Evolutionary conservation across 2,888 invertebrate species (phyloP).

Genomic region (Mellilla xanthometata): DNA sequence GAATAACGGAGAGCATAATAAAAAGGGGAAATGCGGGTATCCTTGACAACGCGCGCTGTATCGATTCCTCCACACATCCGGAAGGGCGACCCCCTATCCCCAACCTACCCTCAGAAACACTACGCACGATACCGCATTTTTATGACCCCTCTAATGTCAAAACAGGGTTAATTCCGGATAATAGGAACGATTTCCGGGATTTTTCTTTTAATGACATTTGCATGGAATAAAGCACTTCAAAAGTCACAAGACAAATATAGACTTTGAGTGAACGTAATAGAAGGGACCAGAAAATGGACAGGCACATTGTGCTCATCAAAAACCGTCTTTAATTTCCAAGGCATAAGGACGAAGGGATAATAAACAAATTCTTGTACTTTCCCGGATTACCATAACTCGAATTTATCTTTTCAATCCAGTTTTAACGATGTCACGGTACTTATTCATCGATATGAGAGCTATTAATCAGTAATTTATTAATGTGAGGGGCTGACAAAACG

Average conservation of each 20-base stretch:
- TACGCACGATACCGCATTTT: constrained; percentile 9
- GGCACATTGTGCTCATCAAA: not conserved
- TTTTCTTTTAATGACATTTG: constrained; percentile 16
- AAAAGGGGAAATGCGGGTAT: constrained; percentile 26
- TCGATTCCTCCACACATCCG: constrained; percentile 28
- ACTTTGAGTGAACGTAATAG: not conserved
- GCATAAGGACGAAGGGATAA: no score
- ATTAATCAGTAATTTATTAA: constrained; percentile 15
- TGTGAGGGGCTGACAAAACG: constrained; percentile 9
- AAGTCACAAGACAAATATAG: constrained; percentile 1
- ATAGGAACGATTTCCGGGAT: constrained; percentile 15
- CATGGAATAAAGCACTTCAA: constrained; percentile 9
- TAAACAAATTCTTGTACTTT: not conserved
- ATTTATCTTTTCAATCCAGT: constrained; percentile 3
- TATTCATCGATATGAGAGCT: constrained; percentile 1
- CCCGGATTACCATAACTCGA: not conserved
- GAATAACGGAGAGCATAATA: constrained; percentile 21
- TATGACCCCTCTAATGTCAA: constrained; percentile 12
- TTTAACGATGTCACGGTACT: constrained; percentile 1
- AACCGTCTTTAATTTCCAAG: no score
- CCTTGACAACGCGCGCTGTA: constrained; percentile 31
- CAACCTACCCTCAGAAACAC: constrained; percentile 9
- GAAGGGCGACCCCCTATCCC: constrained; percentile 27
- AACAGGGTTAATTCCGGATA: constrained; percentile 16
- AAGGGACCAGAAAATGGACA: not conserved